These are phyloP conservation scores for Stegostoma tigrinum DNA, from an alignment of 2,113 vertebrate genomes.

Conservation along the genomic window DNA sequence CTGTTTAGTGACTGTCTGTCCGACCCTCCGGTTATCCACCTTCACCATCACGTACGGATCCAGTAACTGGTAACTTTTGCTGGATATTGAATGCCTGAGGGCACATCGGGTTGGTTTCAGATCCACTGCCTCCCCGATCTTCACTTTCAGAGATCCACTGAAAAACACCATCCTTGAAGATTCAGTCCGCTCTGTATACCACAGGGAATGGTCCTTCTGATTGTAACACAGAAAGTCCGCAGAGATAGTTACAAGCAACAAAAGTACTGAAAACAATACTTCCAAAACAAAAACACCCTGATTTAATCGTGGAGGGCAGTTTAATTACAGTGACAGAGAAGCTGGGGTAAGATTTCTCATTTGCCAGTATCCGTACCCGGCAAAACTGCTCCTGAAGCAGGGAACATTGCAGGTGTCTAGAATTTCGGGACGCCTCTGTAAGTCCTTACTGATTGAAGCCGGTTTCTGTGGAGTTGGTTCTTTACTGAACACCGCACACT, in stretches of 20 bases:
- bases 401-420: constrained; percentile 2
- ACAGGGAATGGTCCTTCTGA: neutral
- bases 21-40: constrained; percentile 84
- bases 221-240: neutral
- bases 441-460: no score
- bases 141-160: constrained; percentile 82
- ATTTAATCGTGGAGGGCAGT: neutral
- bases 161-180: constrained; percentile 70
- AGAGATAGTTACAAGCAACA: neutral
- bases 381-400: neutral
- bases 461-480: neutral
- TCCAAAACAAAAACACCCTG: neutral
- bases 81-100: constrained; percentile 78
- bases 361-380: neutral
- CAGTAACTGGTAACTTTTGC: constrained; percentile 70
- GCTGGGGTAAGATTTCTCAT: neutral
- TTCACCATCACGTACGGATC: constrained; percentile 91
- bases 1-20: constrained; percentile 87
- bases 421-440: neutral
- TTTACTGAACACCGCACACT: neutral
- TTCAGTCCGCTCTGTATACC: constrained; percentile 39
- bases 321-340: neutral
- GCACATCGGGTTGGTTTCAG: constrained; percentile 86
- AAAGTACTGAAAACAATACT: neutral
- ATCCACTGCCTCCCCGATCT: constrained; percentile 86